Conservation (phyloP, 2,113 vertebrate species). For the Ardeotis arabs region DNA sequence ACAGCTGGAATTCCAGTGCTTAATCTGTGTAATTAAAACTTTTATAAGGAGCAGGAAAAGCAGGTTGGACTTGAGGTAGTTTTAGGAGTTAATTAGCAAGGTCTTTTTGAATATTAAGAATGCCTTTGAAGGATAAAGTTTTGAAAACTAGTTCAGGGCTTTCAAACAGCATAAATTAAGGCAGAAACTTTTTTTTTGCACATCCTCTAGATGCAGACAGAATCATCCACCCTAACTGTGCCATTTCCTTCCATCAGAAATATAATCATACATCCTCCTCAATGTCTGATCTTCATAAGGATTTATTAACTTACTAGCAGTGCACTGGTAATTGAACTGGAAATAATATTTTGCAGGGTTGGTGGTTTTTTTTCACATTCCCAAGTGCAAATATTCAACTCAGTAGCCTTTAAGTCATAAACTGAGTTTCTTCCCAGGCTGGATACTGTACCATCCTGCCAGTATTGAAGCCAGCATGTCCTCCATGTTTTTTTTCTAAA, state of each 20-base stretch:
- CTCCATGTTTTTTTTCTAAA: neutral
- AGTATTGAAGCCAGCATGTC: neutral
- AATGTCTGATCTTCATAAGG: neutral
- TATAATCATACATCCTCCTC: neutral
- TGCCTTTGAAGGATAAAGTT: conserved; percentile 67
- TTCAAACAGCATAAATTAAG: conserved; percentile 71
- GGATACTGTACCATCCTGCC: neutral
- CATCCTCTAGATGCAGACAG: conserved; percentile 13
- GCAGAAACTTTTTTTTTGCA: conserved; percentile 42
- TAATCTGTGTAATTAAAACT: conserved; percentile 70
- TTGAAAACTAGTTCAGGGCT: conserved; percentile 63
- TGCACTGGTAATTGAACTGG: neutral
- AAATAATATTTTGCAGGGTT: neutral
- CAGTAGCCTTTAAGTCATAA: neutral
- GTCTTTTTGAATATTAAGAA: conserved; percentile 68
- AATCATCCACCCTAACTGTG: neutral
- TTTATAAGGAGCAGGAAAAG: conserved; percentile 56
- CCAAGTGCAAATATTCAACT: neutral
- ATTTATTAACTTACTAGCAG: conserved; percentile 7
- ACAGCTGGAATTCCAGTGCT: conserved; percentile 64
- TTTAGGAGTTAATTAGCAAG: conserved; percentile 68
- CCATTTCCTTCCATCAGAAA: conserved; percentile 37
- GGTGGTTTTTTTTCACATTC: neutral
- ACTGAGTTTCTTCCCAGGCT: neutral
- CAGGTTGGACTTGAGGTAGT: conserved; percentile 61